phyloP scores from a whole-genome alignment of 2,888 invertebrate species.

The Dynastes hyllus region DNA sequence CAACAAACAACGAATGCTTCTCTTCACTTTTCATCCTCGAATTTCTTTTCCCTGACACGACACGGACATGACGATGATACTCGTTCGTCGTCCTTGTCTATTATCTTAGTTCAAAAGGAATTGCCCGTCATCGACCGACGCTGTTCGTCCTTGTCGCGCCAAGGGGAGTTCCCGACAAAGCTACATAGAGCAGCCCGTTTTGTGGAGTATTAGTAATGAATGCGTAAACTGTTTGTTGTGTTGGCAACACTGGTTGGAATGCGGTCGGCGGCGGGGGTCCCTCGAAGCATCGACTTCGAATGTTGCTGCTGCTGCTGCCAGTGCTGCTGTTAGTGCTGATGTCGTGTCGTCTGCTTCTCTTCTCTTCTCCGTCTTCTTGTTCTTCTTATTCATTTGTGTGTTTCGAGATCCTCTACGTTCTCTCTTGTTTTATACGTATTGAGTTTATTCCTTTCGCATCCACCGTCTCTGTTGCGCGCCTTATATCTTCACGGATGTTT shows the following conservation, averaged over 20 bases:
- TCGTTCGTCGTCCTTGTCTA: too few species aligned
- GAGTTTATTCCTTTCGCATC: neutral
- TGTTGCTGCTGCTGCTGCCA: conserved; percentile 69
- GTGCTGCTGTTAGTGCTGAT: conserved; percentile 59
- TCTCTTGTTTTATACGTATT: conserved; percentile 1
- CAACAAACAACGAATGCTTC: neutral
- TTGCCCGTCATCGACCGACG: neutral
- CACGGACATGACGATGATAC: too few species aligned
- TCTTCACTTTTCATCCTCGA: neutral
- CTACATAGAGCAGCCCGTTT: conserved; percentile 49
- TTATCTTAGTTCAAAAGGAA: neutral
- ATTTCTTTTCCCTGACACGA: neutral
- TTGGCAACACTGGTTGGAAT: conserved; percentile 71
- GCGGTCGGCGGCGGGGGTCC: conserved; percentile 74
- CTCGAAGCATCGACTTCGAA: conserved; percentile 69
- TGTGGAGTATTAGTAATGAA: conserved; percentile 70
- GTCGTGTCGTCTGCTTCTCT: conserved; percentile 61
- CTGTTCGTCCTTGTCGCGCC: conserved; percentile 6
- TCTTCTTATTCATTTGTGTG: neutral
- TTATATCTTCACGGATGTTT: neutral
- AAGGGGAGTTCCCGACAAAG: conserved; percentile 44
- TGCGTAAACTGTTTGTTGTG: conserved; percentile 71
- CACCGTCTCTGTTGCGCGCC: neutral
- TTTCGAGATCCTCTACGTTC: conserved; percentile 13
- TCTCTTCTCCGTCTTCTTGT: conserved; percentile 33